Base-by-base conservation (phyloP, 2,888 invertebrate species). In the Ptychoptera contaminata region DNA sequence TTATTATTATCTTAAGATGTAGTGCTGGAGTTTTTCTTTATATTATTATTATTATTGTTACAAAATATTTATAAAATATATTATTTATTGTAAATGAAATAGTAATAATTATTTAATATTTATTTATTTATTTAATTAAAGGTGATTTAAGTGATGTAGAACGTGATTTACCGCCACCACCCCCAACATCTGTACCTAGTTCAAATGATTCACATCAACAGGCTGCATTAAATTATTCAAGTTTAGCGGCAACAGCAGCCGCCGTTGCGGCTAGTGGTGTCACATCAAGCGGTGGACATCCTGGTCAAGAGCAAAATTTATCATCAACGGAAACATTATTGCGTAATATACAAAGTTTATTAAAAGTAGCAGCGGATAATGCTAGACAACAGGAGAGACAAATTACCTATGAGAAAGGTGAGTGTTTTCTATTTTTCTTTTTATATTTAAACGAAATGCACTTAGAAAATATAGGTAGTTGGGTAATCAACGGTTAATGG, bases 281-380 rank as follows among this genome's bases (percentile, higher is more conserved):
- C 29, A 58, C 62, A 43, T 58, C 61, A 42, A 62, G 55, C 31
- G 63, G 62, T 53, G 60, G 44, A 31, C 46, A 48, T 34, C 42
- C 34, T 9, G 65, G 72, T 53, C 77, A 75, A 54, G 74, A 75
- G 41, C 70, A 73, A 43, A 70, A 71, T 60, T 71, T 76, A 55
- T 86, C 86, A 52, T 91, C 91, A 57, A 91, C 93, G 47, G 93
- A 94, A 69, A 92, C 91, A 48, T 74, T 94, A 53, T 77, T 94
- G 53, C 74, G 93, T 60, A 94, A 94, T 67, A 94, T 96, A 59
- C 93, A 94, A 68, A 92, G 93, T 44, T 74, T 94, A 51, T 77
- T 94, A 50, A 93, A 94, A 68, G 92, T 94, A 49, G 94, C 94
- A n/a, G 92, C 92, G 2, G 93, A 94, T 67, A 93, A 93, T 68